Evolutionary conservation across 1,140 invertebrate species (phyloP), one percentile per base, ranked within the genome.

Genomic region (Drosophila obscura): DNA sequence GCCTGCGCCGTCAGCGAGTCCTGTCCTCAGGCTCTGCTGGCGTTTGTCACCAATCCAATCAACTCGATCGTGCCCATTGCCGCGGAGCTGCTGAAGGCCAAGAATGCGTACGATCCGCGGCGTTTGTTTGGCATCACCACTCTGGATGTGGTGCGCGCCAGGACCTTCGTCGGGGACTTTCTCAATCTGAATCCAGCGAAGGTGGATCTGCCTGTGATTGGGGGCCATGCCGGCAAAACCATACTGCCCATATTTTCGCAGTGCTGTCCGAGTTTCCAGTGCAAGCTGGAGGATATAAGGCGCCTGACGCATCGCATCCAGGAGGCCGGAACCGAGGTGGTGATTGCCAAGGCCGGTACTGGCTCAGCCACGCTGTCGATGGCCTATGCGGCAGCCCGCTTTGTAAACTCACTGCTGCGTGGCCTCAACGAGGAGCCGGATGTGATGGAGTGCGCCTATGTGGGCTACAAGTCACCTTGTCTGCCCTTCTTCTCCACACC

Each of bases 21-120:
- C 56, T 95, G 96, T 43, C 99, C 98, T 9, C 96, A 97, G 88
- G 98, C 99, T 9, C 94, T 99, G 43, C 92, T 99, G 63, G 96
- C 96, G 13, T 98, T 99, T 82, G 99, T 99, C 90, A 97, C 98
- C 2, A 99, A 99, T 93, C 98, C 98, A 0, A 97, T 99, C 9
- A 99, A 99, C 92, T 98, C 97, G 52, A 98, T 98, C 63, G 97
- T 99, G 16, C 99, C 99, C 0, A 98, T 99, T 82, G 98, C 97
- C 5, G 95, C 96, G n/a, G 98, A 99, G 93, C 95, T 99, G 1
- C 93, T 98, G 64, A 97, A 98, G 92, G 96, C 97, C 96, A 91
- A 93, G 92, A 80, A 50, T 4, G 96, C 95, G 31, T 98, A 96
- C 87, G 97, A 99, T 92, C 96, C 97, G 0, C 96, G 95, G 5